A percentile compares a stretch with the other conserved stretches of the same genome.
These are phyloP conservation scores for Silurus glanis DNA, from an alignment of 2,113 vertebrate genomes.

Conservation along the genomic window DNA sequence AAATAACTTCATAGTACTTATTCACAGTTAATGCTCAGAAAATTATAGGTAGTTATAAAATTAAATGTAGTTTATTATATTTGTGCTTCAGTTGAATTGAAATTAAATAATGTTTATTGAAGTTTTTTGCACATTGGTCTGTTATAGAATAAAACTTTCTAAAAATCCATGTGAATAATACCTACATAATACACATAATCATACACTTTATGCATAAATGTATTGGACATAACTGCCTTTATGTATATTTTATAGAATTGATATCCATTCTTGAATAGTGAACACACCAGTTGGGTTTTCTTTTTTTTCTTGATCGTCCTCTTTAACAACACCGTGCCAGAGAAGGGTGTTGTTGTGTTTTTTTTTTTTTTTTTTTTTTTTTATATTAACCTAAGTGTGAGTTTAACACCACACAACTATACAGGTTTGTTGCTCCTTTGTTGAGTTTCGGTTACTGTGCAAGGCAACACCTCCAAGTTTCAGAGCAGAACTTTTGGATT, in stretches of 20 bases:
- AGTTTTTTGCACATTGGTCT: not conserved
- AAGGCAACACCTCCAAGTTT: conserved; percentile 50
- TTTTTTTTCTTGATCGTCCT: not conserved
- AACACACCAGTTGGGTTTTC: not conserved
- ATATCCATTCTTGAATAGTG: not conserved
- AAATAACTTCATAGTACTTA: not conserved
- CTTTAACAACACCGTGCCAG: not conserved
- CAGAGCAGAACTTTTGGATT: conserved; percentile 55
- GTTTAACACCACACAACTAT: conserved; percentile 25
- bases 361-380: not conserved
- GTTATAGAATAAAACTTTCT: not conserved
- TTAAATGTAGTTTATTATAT: not conserved
- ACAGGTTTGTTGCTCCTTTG: conserved; percentile 24
- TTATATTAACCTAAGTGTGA: not conserved
- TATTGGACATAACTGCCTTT: not conserved
- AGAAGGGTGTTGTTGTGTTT: not conserved
- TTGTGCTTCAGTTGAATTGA: not conserved
- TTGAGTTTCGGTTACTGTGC: conserved; percentile 48
- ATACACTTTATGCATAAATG: no score
- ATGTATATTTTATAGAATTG: not conserved
- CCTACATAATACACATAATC: not conserved
- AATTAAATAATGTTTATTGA: not conserved
- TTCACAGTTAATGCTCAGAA: not conserved
- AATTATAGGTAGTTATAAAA: not conserved
- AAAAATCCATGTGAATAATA: not conserved